Evolutionary conservation across 2,888 invertebrate species (phyloP).

Genomic region (Ophion slaviceki): DNA sequence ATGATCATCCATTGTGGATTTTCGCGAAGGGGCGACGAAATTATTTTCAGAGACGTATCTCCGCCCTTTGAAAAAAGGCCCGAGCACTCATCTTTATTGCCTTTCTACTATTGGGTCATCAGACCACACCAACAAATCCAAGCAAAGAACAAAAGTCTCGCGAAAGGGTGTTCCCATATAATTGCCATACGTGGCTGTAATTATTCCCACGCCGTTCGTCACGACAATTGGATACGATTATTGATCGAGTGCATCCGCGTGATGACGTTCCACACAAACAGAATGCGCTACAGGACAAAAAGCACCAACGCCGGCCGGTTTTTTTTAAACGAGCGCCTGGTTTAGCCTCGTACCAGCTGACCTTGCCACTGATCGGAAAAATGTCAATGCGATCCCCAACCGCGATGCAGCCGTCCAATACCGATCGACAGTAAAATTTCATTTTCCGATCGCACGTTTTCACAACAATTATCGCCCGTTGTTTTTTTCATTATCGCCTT

Average conservation of each 20-base stretch:
- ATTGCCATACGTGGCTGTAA: neutral
- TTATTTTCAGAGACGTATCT: no score
- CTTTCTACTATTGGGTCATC: neutral
- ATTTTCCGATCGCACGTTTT: neutral
- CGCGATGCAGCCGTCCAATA: constrained; percentile 24
- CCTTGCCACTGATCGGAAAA: constrained; percentile 73
- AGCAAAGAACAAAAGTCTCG: neutral
- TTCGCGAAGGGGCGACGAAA: no score
- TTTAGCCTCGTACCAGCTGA: constrained; percentile 69
- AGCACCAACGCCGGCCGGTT: constrained; percentile 15
- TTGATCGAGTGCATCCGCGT: constrained; percentile 14
- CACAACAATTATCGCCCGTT: neutral
- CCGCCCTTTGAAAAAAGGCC: no score
- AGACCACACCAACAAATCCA: neutral
- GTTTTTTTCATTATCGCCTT: neutral
- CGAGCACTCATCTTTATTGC: neutral
- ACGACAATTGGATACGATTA: neutral
- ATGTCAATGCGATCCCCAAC: constrained; percentile 71
- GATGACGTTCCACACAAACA: constrained; percentile 5
- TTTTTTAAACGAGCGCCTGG: constrained; percentile 68
- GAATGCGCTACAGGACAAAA: constrained; percentile 29
- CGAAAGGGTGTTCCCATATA: neutral
- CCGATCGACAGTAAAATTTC: neutral
- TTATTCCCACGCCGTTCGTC: neutral
- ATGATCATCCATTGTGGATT: no score